Evolutionary conservation across 2,888 invertebrate species (phyloP), one percentile per base, ranked within the genome.

Genomic region (Sympetrum striolatum): DNA sequence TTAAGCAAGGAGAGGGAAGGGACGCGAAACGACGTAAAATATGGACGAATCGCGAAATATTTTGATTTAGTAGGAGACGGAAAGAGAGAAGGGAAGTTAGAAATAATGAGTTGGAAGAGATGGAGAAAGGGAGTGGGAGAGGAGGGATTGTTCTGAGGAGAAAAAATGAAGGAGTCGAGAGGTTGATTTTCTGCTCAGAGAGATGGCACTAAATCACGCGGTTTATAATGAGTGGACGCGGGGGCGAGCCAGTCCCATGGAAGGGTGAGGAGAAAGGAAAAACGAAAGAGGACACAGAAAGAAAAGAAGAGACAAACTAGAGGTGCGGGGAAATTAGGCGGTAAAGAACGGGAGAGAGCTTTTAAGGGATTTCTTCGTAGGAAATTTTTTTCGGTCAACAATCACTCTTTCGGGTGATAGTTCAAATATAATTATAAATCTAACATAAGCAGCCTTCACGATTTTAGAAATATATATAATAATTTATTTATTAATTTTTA

Each of bases 121-220:
- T 35, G 37, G 39, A 39, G 80, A 80, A 44, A 80, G 80, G 31
- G 31, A 73, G 73, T 31, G 39, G 80, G 37, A 22, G 80, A 37
- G 37, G 39, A 22, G 39, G 18, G 39, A 44, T 44, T 39, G 81
- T 44, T 10, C 25, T 48, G 53, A 48, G 81, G 81, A 48, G 48
- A 53, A 81, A 81, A 44, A 81, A 25, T 53, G 18, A 73, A 73
- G 25, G 31, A 73, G 73, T 73, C 73, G 48, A 48, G 48, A 81
- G 81, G 81, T 81, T 81, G 48, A 53, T 81, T 81, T 81, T 53
- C 81, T 53, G 53, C n/a, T 48, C 48, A 4, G 81, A 48, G 81
- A 48, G 81, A 81, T 81, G 48, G 81, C 81, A 81, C 81, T 81
- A 81, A 81, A 81, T 81, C 81, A 81, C 81, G 48, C 53, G 81